phyloP scores from a whole-genome alignment of 1,140 invertebrate genomes.

The Eulimnadia texana region DNA sequence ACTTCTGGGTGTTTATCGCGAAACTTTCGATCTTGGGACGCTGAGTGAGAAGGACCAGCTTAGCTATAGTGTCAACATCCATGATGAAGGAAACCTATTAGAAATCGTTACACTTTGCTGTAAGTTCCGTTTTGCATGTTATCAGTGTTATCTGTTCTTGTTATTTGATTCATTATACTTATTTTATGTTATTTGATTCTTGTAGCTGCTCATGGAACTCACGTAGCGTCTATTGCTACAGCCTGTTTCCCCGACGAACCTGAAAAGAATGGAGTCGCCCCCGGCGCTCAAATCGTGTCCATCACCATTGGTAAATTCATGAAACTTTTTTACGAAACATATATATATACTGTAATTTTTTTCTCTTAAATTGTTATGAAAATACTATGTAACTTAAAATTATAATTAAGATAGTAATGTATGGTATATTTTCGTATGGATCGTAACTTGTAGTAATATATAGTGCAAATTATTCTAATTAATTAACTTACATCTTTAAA shows the following conservation, averaged over 20 bases:
- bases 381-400: too few relatives aligned
- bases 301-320: conserved; percentile 54
- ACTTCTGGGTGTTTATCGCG: conserved; percentile 68
- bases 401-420: too few relatives aligned
- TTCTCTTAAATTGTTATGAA: background rate
- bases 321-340: background rate
- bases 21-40: conserved; percentile 61
- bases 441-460: too few relatives aligned
- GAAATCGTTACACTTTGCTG: conserved; percentile 89
- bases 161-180: conserved; percentile 4
- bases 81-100: conserved; percentile 77
- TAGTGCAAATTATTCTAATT: too few relatives aligned
- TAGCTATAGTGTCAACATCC: conserved; percentile 82
- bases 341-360: conserved; percentile 10
- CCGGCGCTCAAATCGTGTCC: conserved; percentile 89
- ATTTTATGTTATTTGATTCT: conserved; percentile 13
- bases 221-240: conserved; percentile 89
- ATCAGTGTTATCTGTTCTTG: background rate
- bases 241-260: conserved; percentile 79
- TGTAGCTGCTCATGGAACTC: conserved; percentile 84
- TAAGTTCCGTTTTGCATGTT: conserved; percentile 37
- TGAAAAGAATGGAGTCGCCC: conserved; percentile 85
- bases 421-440: too few relatives aligned
- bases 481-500: too few relatives aligned
- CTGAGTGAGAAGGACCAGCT: conserved; percentile 63